Percentiles rank a stretch among this genome's conserved stretches.
Conservation (phyloP, 2,888 invertebrate species). For the Petrolisthes cinctipes region DNA sequence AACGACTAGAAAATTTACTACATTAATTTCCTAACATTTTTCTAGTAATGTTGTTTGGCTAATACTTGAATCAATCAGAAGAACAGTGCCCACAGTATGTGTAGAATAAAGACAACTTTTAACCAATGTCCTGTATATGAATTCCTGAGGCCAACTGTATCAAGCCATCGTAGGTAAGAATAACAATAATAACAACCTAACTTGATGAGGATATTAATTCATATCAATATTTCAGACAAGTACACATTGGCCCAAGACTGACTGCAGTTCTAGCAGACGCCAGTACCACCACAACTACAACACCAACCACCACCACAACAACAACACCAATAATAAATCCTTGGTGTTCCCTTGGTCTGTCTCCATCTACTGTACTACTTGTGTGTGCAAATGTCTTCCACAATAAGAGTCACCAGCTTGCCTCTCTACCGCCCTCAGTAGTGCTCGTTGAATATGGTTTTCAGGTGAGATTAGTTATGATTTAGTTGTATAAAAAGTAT, state of each 20-base stretch:
- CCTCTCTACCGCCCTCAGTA: conserved; percentile 71
- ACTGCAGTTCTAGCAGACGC: conserved; percentile 73
- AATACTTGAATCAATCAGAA: too few species aligned
- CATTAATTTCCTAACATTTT: too few species aligned
- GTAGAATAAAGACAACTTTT: too few species aligned
- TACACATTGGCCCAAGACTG: conserved; percentile 75
- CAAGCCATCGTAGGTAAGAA: too few species aligned
- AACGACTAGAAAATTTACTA: too few species aligned
- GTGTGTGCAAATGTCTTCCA: conserved; percentile 69
- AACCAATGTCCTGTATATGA: too few species aligned
- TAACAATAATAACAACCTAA: too few species aligned
- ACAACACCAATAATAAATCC: conserved; percentile 12
- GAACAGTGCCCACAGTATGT: too few species aligned
- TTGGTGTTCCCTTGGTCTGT: conserved; percentile 42
- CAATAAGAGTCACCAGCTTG: conserved; percentile 67
- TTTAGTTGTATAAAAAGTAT: too few species aligned
- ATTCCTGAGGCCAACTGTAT: too few species aligned
- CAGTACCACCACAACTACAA: neutral
- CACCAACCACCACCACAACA: too few species aligned
- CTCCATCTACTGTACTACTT: conserved; percentile 69
- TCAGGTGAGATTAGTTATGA: conserved; percentile 70
- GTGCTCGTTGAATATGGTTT: conserved; percentile 76
- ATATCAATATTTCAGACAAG: conserved; percentile 72
- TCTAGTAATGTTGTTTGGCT: too few species aligned
- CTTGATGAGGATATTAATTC: neutral